A percentile compares a stretch with the other conserved stretches of the same genome.
These are phyloP conservation scores for Elephantulus edwardii DNA, from an alignment of 2,113 vertebrate species.

Conservation along the genomic window DNA sequence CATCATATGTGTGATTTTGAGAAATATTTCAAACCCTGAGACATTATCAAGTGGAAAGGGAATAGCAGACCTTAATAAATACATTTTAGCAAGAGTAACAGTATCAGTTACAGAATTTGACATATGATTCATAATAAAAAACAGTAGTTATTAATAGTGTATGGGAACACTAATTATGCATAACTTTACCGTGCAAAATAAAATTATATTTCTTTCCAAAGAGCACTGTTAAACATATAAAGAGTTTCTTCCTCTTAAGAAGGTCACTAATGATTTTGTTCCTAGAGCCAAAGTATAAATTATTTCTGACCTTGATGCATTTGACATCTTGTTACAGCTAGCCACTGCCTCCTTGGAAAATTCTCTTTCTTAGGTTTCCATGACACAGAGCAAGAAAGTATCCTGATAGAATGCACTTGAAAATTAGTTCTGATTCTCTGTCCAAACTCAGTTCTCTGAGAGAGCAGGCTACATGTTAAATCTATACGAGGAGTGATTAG, in stretches of 20 bases:
- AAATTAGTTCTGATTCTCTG: neutral
- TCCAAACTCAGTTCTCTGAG: neutral
- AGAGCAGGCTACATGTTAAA: neutral
- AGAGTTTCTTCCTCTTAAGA: neutral
- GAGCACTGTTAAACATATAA: neutral
- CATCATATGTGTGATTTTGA: neutral
- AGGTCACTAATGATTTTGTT: slow-evolving; percentile 21
- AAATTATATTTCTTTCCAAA: slow-evolving; percentile 11
- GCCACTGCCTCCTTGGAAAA: slow-evolving; percentile 3
- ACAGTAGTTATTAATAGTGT: neutral
- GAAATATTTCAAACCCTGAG: neutral
- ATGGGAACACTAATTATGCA: slow-evolving; percentile 30
- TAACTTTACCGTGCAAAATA: neutral
- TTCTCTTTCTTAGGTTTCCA: slow-evolving; percentile 38
- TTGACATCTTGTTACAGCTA: neutral
- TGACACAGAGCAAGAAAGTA: neutral
- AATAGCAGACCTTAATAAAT: neutral
- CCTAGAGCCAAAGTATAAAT: neutral
- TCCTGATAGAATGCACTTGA: slow-evolving; percentile 10
- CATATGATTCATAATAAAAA: neutral
- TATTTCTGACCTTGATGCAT: neutral
- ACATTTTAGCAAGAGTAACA: neutral
- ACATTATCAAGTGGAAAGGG: neutral
- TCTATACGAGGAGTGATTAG: fast-evolving
- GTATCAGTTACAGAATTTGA: neutral